Conservation (phyloP, 2,797 vertebrate genomes). For the Sarcophilus harrisii region DNA sequence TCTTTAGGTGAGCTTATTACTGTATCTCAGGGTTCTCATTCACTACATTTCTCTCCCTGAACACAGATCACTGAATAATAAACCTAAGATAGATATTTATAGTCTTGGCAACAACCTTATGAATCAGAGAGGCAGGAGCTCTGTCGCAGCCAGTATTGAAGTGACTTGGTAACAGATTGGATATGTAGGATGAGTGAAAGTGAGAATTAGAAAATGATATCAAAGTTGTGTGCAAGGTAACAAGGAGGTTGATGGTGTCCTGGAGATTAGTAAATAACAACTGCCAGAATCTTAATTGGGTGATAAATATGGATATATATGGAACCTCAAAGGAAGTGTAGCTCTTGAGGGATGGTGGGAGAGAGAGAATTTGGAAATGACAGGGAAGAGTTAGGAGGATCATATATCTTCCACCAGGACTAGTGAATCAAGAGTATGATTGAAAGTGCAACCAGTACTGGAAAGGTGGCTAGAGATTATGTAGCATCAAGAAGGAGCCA, state of each 20-base stretch:
- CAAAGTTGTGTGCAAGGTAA: not conserved
- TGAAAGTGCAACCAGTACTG: not conserved
- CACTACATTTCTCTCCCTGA: not conserved
- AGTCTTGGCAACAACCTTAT: not conserved
- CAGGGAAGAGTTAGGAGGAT: not conserved
- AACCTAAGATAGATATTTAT: not conserved
- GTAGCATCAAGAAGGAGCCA: not conserved
- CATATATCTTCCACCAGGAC: not conserved
- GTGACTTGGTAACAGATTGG: not conserved
- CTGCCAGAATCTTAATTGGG: not conserved
- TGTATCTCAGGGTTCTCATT: not conserved
- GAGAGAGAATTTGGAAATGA: too few relatives aligned
- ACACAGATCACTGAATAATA: not conserved
- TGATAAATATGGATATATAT: not conserved
- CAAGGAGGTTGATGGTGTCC: not conserved
- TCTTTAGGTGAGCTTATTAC: not conserved
- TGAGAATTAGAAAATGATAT: not conserved
- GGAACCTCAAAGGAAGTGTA: not conserved
- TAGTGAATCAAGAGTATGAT: not conserved
- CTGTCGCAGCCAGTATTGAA: not conserved
- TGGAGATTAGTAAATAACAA: not conserved
- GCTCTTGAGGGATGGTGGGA: not conserved
- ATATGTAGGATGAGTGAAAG: not conserved
- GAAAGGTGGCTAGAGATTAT: not conserved
- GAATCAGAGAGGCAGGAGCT: not conserved